Percentiles rank a stretch among this genome's conserved stretches.
These are phyloP conservation scores for Syngnathus floridae DNA, from an alignment of 2,113 vertebrate species.

Conservation along the genomic window DNA sequence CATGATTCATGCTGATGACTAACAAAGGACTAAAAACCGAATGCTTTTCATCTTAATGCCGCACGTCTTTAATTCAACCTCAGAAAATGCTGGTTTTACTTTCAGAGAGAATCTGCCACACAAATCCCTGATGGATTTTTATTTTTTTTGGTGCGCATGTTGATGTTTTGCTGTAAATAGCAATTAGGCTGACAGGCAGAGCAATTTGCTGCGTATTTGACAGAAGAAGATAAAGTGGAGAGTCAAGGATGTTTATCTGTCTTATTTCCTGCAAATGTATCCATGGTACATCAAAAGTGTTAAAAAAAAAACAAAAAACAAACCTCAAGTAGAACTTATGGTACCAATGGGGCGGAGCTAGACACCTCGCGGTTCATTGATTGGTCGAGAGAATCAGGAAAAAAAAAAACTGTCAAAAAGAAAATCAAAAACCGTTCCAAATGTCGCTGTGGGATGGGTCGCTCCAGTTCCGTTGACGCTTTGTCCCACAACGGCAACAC, in stretches of 20 bases:
- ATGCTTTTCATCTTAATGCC: background rate
- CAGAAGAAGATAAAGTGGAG: background rate
- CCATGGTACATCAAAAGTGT: too few relatives aligned
- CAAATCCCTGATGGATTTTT: background rate
- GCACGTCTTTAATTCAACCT: background rate
- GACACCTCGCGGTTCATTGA: background rate
- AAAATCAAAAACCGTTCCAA: conserved; percentile 38
- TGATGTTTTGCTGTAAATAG: too few relatives aligned
- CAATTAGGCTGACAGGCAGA: too few relatives aligned
- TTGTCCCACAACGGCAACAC: background rate
- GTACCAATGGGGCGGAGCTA: background rate
- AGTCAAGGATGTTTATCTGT: background rate
- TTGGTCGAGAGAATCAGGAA: conserved; percentile 15
- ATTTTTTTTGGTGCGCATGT: background rate
- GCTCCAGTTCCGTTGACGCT: conserved; percentile 54
- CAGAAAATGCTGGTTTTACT: background rate
- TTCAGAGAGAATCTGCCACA: background rate
- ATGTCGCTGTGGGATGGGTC: conserved; percentile 58
- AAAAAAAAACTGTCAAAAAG: background rate
- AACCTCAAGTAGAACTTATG: background rate
- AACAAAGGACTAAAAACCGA: background rate
- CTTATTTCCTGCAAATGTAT: too few relatives aligned
- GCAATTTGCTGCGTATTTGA: background rate
- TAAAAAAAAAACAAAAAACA: too few relatives aligned
- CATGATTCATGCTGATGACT: background rate